Conservation (phyloP, 1,140 invertebrate species). For the Drosophila nigrodunni region DNA sequence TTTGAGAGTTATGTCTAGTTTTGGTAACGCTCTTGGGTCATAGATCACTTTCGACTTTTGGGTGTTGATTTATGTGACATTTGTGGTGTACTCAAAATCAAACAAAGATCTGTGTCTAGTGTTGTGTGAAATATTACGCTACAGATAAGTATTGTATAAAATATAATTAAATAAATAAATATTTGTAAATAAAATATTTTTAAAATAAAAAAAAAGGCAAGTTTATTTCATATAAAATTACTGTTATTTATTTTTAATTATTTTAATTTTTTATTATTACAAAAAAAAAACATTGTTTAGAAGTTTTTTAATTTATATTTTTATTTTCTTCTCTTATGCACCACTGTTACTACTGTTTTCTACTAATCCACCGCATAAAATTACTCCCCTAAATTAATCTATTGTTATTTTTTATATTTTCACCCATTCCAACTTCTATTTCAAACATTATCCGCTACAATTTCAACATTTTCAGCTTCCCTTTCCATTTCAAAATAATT, state of each 20-base stretch:
- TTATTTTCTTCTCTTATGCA: no score
- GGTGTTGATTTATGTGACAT: constrained; percentile 71
- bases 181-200: not conserved
- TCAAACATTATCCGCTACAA: not conserved
- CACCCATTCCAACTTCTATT: not conserved
- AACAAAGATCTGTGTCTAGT: constrained; percentile 33
- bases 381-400: no score
- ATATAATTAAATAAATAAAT: not conserved
- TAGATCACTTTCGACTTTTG: constrained; percentile 28
- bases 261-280: not conserved
- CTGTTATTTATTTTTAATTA: not conserved
- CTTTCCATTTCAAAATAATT: constrained; percentile 18
- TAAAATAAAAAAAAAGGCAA: not conserved
- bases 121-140: constrained; percentile 25
- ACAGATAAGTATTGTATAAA: constrained; percentile 2
- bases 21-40: constrained; percentile 16
- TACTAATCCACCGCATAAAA: no score
- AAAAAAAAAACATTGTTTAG: not conserved
- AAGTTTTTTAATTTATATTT: not conserved
- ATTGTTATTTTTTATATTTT: no score
- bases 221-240: not conserved
- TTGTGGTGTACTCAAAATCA: constrained; percentile 26
- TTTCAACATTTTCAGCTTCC: constrained; percentile 13
- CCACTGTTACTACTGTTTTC: no score
- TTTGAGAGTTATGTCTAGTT: constrained; percentile 4